Base-by-base conservation (phyloP, 1,140 invertebrate genomes). In the Mycetomoellerius zeteki region DNA sequence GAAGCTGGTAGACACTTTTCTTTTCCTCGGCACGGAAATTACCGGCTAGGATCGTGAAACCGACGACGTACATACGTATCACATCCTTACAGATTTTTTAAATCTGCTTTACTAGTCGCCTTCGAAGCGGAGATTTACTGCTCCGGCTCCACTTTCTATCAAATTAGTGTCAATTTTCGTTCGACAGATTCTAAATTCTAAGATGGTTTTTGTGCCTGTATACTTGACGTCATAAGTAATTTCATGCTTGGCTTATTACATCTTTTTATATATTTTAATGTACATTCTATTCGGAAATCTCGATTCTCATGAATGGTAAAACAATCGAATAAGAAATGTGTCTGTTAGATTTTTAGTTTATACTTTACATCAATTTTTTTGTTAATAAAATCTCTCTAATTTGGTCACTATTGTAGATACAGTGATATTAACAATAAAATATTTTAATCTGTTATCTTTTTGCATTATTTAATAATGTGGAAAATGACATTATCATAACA, bases 11-110 rank as follows among this genome's bases (percentile, higher is more conserved):
- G 24, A 33, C 58, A 85, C 69, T 87, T 87, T 84, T 86, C 67
- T 86, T 84, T 86, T 86, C 77, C 43, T 60, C 27, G 62, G 43
- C 71, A 12, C 27, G 56, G 16, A 84, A 62, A 58, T 27, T 43
- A n/a, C 7, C 14, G 1, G 6, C 8, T 27, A 14, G 0, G 24
- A 60, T 47, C 43, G 69, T 24, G 12, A 69, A 72, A 24, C 50
- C 50, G 19, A 52, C 58, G 56, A 67, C 47, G n/a, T 60, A 67
- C 27, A 19, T 16, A 30, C 16, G 2, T 64, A n/a, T 80, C 43
- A 27, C 16, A 73, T 84, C 33, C 52, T 47, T 60, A 19, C 16
- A 47, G 21, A 73, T 50, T 50, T 37, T 65, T 54, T 47, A 19
- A 43, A 58, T 82, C 14, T 5, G 50, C 2, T 58, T 47, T 16